Evolutionary conservation across 2,113 vertebrate genomes (phyloP), one percentile per base, ranked within the genome.

Genomic region (Paramormyrops kingsleyae): DNA sequence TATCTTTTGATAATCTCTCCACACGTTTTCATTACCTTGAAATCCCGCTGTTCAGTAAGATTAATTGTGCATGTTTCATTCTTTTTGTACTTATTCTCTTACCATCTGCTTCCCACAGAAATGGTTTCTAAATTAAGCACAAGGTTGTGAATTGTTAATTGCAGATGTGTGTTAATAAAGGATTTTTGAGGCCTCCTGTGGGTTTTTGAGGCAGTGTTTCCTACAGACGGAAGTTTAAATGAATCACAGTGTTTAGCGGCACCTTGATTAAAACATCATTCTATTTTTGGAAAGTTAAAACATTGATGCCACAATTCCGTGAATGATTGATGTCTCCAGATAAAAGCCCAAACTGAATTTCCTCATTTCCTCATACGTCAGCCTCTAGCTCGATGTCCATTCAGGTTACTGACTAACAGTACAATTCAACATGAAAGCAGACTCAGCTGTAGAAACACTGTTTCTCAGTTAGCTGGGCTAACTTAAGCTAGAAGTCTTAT

Each of bases 101-200:
- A 91, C 91, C 89, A 92, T 94, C 94, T 93, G 92, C 92, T 95
- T 94, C 94, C 91, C 94, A 95, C 93, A 87, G 92, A 92, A 91
- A 93, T 24, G 84, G 95, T 97, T 95, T 96, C 96, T 94, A 95
- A 96, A 93, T 92, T 90, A 93, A 97, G 97, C 96, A 97, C 96
- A 97, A 96, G 95, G 95, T 88, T 96, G 96, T 96, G 93, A 93
- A 95, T 94, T 95, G 95, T 95, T 92, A 94, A 94, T 96, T 97
- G 96, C 96, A 97, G 93, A 95, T 96, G 95, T 97, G 95, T 97
- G 95, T 97, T 96, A 97, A 97, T 97, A 97, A 97, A 97, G 94
- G 95, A 96, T 95, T 95, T 94, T 89, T 91, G 92, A 93, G 92
- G 89, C 88, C 66, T 89, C 90, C 52, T 83, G 52, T 46, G 46